Percentiles rank a stretch among this genome's conserved stretches.
phyloP scores from a whole-genome alignment of 2,888 invertebrate species.

The Neuroscelio doddi region DNA sequence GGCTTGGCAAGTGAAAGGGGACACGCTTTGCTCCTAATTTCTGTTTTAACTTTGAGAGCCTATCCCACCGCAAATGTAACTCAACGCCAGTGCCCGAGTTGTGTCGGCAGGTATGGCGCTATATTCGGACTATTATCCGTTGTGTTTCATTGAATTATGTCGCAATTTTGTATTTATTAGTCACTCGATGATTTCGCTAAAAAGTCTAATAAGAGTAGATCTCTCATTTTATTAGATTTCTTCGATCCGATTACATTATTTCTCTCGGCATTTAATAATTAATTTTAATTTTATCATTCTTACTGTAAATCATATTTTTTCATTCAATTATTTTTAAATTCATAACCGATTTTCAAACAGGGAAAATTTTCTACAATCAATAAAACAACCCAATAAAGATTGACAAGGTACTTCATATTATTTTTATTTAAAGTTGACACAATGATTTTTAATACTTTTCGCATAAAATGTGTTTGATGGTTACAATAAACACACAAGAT shows the following conservation, averaged over 20 bases:
- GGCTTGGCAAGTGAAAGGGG: conserved; percentile 72
- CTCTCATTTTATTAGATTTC: conserved; percentile 8
- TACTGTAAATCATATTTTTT: conserved; percentile 16
- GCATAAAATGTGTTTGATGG: conserved; percentile 27
- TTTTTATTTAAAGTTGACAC: no score
- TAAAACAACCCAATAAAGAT: no score
- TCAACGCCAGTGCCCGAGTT: conserved; percentile 46
- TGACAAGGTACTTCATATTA: no score
- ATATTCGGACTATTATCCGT: conserved; percentile 43
- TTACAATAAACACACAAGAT: conserved; percentile 25
- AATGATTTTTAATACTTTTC: no score
- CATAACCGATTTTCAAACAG: no score
- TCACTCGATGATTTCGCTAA: conserved; percentile 11
- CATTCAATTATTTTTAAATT: conserved; percentile 37
- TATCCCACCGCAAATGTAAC: conserved; percentile 51
- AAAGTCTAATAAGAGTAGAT: background rate
- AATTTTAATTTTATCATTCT: background rate
- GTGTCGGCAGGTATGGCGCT: conserved; percentile 23
- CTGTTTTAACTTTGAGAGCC: conserved; percentile 66
- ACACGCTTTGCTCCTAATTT: conserved; percentile 72
- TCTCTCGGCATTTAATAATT: no score
- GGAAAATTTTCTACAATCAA: no score
- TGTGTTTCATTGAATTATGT: conserved; percentile 39
- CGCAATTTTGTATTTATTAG: conserved; percentile 29
- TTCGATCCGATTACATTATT: background rate